phyloP scores from a whole-genome alignment of 2,888 invertebrate species.

The Andrena chrysosceles region DNA sequence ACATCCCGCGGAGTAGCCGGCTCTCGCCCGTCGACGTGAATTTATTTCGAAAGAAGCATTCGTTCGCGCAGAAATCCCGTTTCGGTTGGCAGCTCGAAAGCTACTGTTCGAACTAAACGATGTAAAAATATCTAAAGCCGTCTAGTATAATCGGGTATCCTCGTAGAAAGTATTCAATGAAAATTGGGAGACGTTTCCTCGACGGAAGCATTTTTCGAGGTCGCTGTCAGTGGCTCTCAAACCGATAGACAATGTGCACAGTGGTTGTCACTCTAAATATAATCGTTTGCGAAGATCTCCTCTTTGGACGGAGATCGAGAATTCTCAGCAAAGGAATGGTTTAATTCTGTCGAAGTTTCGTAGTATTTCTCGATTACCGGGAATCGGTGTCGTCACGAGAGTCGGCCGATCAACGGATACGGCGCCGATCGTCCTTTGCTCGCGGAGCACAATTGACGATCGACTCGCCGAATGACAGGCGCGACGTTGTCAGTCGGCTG shows the following conservation, averaged over 20 bases:
- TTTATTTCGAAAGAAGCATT: constrained; percentile 3
- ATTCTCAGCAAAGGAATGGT: neutral
- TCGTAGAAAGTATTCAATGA: constrained; percentile 14
- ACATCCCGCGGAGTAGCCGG: constrained; percentile 43
- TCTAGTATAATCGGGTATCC: too few relatives aligned
- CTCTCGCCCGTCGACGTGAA: constrained; percentile 18
- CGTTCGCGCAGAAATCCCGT: neutral
- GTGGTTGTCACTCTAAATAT: constrained; percentile 27
- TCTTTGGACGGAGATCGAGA: neutral
- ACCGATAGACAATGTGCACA: constrained; percentile 27
- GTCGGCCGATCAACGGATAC: constrained; percentile 7
- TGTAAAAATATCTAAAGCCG: too few relatives aligned
- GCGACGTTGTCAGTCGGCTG: constrained; percentile 12
- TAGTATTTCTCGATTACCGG: neutral
- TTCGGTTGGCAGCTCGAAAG: too few relatives aligned
- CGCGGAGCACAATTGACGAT: constrained; percentile 44
- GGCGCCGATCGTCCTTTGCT: constrained; percentile 45
- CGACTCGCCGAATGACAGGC: constrained; percentile 28
- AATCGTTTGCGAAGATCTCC: neutral
- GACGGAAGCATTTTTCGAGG: constrained; percentile 79
- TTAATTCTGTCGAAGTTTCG: neutral
- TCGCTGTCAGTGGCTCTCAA: constrained; percentile 78
- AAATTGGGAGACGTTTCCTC: constrained; percentile 52
- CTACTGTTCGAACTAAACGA: neutral
- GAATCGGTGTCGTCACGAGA: constrained; percentile 2